Conservation (phyloP, 2,888 invertebrate genomes). For the Cepaea hortensis region DNA sequence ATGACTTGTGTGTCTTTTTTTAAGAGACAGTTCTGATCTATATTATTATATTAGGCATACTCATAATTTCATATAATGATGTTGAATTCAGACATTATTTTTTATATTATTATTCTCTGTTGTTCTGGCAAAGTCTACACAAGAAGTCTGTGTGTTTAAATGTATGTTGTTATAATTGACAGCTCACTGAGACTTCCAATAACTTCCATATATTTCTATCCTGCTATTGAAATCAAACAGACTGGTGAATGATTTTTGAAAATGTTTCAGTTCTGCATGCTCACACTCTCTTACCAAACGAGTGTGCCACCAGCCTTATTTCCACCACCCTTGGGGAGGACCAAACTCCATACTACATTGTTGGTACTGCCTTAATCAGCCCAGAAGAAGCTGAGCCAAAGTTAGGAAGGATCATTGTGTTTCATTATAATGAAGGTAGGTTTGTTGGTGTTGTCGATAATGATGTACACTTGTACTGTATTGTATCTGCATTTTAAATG, state of each 20-base stretch:
- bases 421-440: slow-evolving; percentile 87
- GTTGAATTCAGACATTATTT: too few relatives aligned
- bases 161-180: too few relatives aligned
- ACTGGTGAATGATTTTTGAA: neutral
- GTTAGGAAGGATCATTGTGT: slow-evolving; percentile 91
- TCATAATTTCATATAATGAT: too few relatives aligned
- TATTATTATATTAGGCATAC: too few relatives aligned
- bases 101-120: too few relatives aligned
- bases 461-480: neutral
- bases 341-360: slow-evolving; percentile 90
- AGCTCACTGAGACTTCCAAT: too few relatives aligned
- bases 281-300: slow-evolving; percentile 92
- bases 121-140: too few relatives aligned
- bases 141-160: too few relatives aligned
- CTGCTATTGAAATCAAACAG: neutral
- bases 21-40: too few relatives aligned
- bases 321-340: slow-evolving; percentile 94
- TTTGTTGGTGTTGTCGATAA: neutral
- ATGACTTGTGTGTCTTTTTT: too few relatives aligned
- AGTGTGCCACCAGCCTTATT: slow-evolving; percentile 92
- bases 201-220: neutral
- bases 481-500: neutral
- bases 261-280: slow-evolving; percentile 87
- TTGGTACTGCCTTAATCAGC: slow-evolving; percentile 93
- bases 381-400: slow-evolving; percentile 97